Conservation (phyloP, 2,113 vertebrate genomes). For the cat (Felis catus) region DNA sequence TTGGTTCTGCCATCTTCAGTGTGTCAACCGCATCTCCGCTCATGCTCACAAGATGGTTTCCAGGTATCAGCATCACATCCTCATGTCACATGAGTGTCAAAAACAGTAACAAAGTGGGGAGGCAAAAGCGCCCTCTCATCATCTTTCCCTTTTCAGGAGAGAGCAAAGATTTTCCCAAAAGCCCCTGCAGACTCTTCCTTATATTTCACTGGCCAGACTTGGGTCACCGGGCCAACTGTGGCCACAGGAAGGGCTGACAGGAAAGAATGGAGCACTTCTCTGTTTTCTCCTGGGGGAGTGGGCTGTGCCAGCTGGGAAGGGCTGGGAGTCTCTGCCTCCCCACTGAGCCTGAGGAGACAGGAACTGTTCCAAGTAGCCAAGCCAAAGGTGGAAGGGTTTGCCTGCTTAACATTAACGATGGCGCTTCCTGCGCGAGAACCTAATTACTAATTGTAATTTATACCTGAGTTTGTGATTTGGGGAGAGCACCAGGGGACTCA, state of each 20-base stretch:
- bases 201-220: neutral
- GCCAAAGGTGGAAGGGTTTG: neutral
- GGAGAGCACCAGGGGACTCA: conserved; percentile 49
- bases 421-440: neutral
- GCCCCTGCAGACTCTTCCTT: neutral
- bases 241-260: neutral
- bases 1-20: rapidly evolving
- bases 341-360: neutral
- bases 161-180: neutral
- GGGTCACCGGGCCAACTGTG: neutral
- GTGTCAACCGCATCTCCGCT: neutral
- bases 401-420: neutral
- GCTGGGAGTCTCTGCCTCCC: neutral
- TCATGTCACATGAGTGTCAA: neutral
- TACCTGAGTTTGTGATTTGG: conserved; percentile 62
- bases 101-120: neutral
- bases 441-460: conserved; percentile 71
- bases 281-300: neutral
- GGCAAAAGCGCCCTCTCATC: neutral
- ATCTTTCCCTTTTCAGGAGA: neutral
- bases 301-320: no score
- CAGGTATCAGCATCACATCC: neutral
- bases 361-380: neutral
- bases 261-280: neutral
- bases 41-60: neutral